These are phyloP conservation scores for Sebastes diploproa DNA, from an alignment of 2,797 vertebrate genomes.

Conservation along the genomic window DNA sequence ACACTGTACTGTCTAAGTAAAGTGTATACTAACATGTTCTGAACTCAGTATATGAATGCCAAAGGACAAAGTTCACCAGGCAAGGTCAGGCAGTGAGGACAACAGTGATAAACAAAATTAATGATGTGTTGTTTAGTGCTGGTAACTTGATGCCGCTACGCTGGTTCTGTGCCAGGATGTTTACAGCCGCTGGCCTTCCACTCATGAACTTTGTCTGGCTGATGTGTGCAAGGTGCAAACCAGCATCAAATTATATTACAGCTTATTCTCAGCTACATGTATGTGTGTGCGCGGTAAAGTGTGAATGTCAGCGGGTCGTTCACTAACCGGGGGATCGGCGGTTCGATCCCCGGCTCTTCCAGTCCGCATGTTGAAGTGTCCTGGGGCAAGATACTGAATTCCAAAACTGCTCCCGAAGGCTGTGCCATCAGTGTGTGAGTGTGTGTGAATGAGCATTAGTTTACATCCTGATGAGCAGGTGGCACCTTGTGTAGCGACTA, in stretches of 20 bases:
- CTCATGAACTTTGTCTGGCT: not conserved
- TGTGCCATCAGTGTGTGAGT: too few relatives aligned
- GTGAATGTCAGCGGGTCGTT: not conserved
- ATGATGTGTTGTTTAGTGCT: slow-evolving; percentile 40
- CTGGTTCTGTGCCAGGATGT: not conserved
- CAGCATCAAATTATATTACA: not conserved
- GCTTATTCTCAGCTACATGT: not conserved
- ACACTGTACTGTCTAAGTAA: not conserved
- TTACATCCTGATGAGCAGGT: too few relatives aligned
- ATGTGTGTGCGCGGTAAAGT: not conserved
- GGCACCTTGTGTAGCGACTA: too few relatives aligned
- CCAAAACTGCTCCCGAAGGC: too few relatives aligned
- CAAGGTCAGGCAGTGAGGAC: slow-evolving; percentile 21
- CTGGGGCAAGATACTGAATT: too few relatives aligned
- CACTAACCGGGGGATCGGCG: too few relatives aligned
- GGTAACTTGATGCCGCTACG: slow-evolving; percentile 23
- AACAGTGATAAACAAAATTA: slow-evolving; percentile 39
- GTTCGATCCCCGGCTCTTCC: too few relatives aligned
- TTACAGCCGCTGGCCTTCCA: not conserved
- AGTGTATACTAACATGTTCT: not conserved
- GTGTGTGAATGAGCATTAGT: too few relatives aligned
- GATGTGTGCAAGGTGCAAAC: not conserved
- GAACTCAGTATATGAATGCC: slow-evolving; percentile 8
- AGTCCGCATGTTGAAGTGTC: too few relatives aligned
- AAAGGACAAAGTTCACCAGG: slow-evolving; percentile 28